Base-by-base conservation (phyloP, 2,888 invertebrate species). In the Perizoma affinitatum region DNA sequence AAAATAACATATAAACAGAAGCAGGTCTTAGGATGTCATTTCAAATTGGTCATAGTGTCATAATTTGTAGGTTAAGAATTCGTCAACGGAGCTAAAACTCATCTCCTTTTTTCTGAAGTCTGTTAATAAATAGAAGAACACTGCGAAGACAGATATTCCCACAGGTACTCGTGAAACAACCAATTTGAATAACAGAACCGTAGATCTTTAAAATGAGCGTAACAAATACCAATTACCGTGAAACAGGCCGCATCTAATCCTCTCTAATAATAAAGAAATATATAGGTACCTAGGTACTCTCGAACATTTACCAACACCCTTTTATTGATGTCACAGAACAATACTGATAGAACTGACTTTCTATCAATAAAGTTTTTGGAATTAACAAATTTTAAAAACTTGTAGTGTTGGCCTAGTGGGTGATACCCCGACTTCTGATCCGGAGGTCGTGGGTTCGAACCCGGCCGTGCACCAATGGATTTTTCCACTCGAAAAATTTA, bases 211-310 rank as follows among this genome's bases (percentile, higher is more conserved):
- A 76, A 80, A 82, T 79, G 72, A 71, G 74, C 63, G 67, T 69
- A 72, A 79, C 80, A 81, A 82, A 82, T 80, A 77, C 73, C 76
- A 75, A 77, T 81, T 79, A 75, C 69, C 63, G 61, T 53, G 68
- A 68, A 70, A 72, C 70, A 70, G 58, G 64, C 66, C 64, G 67
- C 68, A 63, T 69, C 69, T 78, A 71, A 72, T 69, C 54, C 68
- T 64, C 60, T 58, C 55, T 61, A 65, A 71, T 74, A 74, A 79
- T 72, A 75, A 72, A 72, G 72, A 75, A 72, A 70, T 74, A 73
- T 48, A 71, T 73, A 73, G 74, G 73, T 69, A 22, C 22, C 1
- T n/a, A 66, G 65, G 61, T 63, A 48, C 45, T 53, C 63, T 61
- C 50, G 47, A 63, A 60, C 65, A 63, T 61, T 69, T 61, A 60